Base-by-base conservation (phyloP, 2,113 vertebrate species). In the Panurus biarmicus region DNA sequence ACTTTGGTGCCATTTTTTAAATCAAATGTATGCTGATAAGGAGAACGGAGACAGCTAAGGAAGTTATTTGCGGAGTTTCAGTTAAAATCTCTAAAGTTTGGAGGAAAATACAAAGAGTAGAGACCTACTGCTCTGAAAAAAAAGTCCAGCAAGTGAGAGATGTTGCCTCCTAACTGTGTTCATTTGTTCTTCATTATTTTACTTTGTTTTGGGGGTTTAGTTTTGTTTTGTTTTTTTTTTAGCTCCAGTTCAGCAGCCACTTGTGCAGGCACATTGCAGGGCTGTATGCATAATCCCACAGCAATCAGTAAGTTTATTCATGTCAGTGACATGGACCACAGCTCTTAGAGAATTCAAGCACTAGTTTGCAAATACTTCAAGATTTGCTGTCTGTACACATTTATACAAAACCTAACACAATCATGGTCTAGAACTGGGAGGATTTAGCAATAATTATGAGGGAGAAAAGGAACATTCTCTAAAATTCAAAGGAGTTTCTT, bases 401-500 rank as follows among this genome's bases (percentile, higher is more conserved):
- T 73, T 87, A n/a, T 26, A 42, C 18, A 54, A 74, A 50, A 53
- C 35, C 10, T 73, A 42, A 26, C 54, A 38, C 57, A 42, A 10
- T 42, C 56, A 16, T 3, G 3, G 29, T 72, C 7, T 83, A 25
- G 11, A 81, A 50, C 23, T 53, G 31, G 5, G 48, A 71, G 13
- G 31, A n/a, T 76, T 86, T 93, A 20, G 40, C 36, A 77, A 3
- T 44, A 84, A 28, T 14, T 65, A 11, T 40, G 56, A 57, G 20
- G 28, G 12, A 6, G 29, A 23, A 75, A 45, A 22, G 31, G 33
- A 71, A 87, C 36, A 81, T 54, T 71, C 23, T 66, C 12, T n/a
- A 33, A 29, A 42, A 78, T 61, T 35, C 0, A 0, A 31, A 5
- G 50, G 0, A 2, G 1, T 67, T 94, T 79, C 48, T 72, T 79